A percentile compares a stretch with the other conserved stretches of the same genome.
These are phyloP conservation scores for Stigmatopora argus DNA, from an alignment of 2,113 vertebrate species.

Conservation along the genomic window DNA sequence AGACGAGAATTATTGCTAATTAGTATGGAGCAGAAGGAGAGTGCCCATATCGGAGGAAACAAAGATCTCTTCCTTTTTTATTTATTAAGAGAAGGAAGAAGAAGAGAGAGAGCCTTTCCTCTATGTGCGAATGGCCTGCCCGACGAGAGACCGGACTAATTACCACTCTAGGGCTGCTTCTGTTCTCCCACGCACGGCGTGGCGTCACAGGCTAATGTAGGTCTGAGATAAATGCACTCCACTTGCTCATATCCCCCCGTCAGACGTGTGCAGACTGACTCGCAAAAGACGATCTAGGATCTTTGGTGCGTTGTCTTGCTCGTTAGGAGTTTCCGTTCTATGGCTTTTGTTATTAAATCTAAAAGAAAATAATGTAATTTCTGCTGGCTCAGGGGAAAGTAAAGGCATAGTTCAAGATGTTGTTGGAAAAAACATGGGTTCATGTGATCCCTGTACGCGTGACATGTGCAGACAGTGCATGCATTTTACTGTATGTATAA, in stretches of 20 bases:
- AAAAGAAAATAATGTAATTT: too few species aligned
- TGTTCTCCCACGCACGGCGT: constrained; percentile 38
- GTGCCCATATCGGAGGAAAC: constrained; percentile 27
- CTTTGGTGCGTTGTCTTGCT: neutral
- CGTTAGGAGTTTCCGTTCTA: neutral
- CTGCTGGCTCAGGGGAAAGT: neutral
- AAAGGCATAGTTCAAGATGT: neutral
- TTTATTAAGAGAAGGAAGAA: neutral
- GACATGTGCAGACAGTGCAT: neutral
- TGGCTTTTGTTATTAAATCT: neutral
- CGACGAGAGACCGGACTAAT: constrained; percentile 53
- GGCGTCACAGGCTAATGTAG: constrained; percentile 34
- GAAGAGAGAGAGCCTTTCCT: constrained; percentile 10
- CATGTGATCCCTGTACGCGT: neutral
- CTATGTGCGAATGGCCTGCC: constrained; percentile 44
- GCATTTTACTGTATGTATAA: neutral
- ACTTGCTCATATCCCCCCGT: constrained; percentile 6
- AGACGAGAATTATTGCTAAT: constrained; percentile 40
- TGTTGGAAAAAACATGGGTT: neutral
- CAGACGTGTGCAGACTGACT: neutral
- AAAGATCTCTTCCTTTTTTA: constrained; percentile 19
- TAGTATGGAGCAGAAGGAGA: constrained; percentile 29
- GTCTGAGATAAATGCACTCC: constrained; percentile 39
- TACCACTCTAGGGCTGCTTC: constrained; percentile 55
- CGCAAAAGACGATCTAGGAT: neutral